Base-by-base conservation (phyloP, 2,113 vertebrate species). In the Bombycilla garrulus region DNA sequence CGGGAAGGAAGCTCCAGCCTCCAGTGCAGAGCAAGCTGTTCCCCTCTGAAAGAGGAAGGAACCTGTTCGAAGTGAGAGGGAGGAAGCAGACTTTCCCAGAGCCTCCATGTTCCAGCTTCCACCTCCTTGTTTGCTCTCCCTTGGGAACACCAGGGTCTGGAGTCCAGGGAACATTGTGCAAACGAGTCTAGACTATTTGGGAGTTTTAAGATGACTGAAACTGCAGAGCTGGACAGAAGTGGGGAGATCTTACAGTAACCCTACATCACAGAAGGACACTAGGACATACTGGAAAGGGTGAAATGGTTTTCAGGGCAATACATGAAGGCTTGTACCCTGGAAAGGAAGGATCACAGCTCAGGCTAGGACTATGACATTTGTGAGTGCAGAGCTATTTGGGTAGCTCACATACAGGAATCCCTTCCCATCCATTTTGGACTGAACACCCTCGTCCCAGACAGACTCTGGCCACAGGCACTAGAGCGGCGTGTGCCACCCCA, bases 211-310 rank as follows among this genome's bases (percentile, higher is more conserved):
- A 64, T 10, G 15, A 60, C 48, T 36, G 44, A 22, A 81, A 78
- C 36, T 26, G 48, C 33, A 62, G 29, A 35, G 58, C 22, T 51
- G 44, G 31, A 70, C 3, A 56, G n/a, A 5, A 2, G 0, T 40
- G 29, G 12, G 33, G 28, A 64, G 40, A 58, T 15, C 48, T 65
- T 38, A 44, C 2, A 74, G 38, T 18, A 33, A 48, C 5, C 21
- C 45, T 22, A 33, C 22, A 50, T 10, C 0, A 0, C 17, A 78
- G 7, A 56, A 4, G 17, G 15, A 35, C 19, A n/a, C 10, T 45
- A 15, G 14, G 42, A 31, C 22, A 78, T 48, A 67, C 2, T 42
- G 11, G 18, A 74, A 79, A 48, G 3, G 12, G 25, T 44, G 29
- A 85, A 69, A 69, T 5, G 4, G 28, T 67, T 87, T 94, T 81